Percentiles rank a stretch among this genome's conserved stretches.
Conservation (phyloP, 1,140 invertebrate species). For the Melitaea cinxia region DNA sequence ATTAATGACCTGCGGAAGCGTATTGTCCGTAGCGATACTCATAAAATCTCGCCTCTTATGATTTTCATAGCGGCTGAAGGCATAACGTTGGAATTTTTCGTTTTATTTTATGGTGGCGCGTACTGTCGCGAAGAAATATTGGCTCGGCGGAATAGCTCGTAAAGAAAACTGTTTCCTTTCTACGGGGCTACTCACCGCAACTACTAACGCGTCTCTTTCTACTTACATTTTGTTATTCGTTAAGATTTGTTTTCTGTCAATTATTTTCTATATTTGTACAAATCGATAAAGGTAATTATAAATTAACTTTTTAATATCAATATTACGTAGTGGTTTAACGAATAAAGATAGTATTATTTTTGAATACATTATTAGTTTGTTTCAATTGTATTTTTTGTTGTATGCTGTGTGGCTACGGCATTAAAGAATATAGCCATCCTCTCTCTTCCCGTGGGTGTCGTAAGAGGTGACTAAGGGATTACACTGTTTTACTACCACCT, state of each 20-base stretch:
- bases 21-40: conserved; percentile 60
- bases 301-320: neutral
- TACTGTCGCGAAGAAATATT: conserved; percentile 80
- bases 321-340: neutral
- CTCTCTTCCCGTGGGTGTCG: too few species aligned
- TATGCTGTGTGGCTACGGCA: too few species aligned
- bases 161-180: conserved; percentile 77
- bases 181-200: conserved; percentile 70
- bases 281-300: neutral
- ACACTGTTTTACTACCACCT: too few species aligned
- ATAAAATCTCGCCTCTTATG: conserved; percentile 79
- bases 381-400: too few species aligned
- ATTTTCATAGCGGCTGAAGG: conserved; percentile 74
- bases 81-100: conserved; percentile 78
- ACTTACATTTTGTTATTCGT: conserved; percentile 61
- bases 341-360: too few species aligned
- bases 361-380: too few species aligned
- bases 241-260: conserved; percentile 3
- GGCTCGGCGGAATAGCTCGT: conserved; percentile 79
- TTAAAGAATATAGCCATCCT: too few species aligned
- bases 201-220: conserved; percentile 48
- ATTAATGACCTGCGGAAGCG: conserved; percentile 68
- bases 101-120: conserved; percentile 81
- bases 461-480: too few species aligned
- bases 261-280: neutral